These are phyloP conservation scores for Danionella cerebrum DNA, from an alignment of 2,113 vertebrate species.

Conservation along the genomic window DNA sequence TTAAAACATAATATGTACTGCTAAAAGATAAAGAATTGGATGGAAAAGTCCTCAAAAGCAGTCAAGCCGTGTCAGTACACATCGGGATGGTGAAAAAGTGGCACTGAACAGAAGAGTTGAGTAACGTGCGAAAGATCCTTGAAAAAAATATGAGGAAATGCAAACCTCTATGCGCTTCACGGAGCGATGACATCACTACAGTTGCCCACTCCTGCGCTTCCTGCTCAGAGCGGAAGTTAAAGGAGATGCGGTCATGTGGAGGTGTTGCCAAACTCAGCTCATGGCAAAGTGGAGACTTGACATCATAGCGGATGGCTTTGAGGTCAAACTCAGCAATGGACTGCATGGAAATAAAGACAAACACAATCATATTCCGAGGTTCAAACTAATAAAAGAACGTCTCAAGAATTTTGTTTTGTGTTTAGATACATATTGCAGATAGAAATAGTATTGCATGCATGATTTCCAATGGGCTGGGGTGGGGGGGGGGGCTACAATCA, in stretches of 20 bases:
- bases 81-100: too few species aligned
- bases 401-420: too few species aligned
- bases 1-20: neutral
- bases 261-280: slow-evolving; percentile 62
- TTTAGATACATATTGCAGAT: too few species aligned
- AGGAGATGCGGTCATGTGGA: slow-evolving; percentile 58
- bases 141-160: neutral
- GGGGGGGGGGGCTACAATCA: too few species aligned
- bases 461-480: too few species aligned
- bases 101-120: neutral
- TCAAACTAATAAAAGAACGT: neutral
- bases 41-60: too few species aligned
- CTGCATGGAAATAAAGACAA: slow-evolving; percentile 42
- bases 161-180: slow-evolving; percentile 72
- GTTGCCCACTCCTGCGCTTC: slow-evolving; percentile 82
- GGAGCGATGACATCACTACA: slow-evolving; percentile 73
- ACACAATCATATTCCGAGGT: neutral
- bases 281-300: slow-evolving; percentile 64
- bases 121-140: neutral
- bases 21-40: too few species aligned
- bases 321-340: slow-evolving; percentile 70
- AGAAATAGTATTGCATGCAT: too few species aligned
- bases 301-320: slow-evolving; percentile 64
- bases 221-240: slow-evolving; percentile 72
- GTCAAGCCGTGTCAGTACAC: too few species aligned